Evolutionary conservation across 2,113 vertebrate species (phyloP).

Genomic region (Xenus cinereus): DNA sequence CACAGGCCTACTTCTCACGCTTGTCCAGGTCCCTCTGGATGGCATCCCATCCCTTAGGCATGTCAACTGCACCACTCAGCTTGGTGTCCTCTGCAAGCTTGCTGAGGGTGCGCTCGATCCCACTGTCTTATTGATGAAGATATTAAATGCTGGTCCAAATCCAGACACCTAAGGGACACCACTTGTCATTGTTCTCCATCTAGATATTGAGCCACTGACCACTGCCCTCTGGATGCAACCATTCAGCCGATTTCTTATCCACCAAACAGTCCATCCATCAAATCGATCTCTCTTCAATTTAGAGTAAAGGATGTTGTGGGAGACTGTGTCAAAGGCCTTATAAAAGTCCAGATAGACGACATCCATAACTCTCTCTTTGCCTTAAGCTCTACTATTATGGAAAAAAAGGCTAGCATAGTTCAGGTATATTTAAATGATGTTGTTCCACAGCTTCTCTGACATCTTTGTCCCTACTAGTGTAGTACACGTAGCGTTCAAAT

Average conservation of each 20-base stretch:
- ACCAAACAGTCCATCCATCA: neutral
- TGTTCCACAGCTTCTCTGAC: neutral
- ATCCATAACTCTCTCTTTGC: neutral
- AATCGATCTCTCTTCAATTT: neutral
- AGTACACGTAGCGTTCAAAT: neutral
- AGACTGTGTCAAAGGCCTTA: neutral
- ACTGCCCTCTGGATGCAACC: neutral
- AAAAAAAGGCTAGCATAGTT: neutral
- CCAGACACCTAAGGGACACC: neutral
- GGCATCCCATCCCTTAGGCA: neutral
- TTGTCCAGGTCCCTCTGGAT: neutral
- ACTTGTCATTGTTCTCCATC: neutral
- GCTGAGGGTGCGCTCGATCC: neutral
- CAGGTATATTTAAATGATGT: neutral
- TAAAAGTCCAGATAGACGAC: neutral
- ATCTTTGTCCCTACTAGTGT: neutral
- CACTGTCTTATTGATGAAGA: neutral
- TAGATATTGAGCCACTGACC: neutral
- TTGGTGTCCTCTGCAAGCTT: neutral
- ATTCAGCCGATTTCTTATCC: neutral
- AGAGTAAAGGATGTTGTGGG: neutral
- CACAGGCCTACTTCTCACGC: neutral
- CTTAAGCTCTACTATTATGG: neutral
- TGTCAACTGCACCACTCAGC: neutral
- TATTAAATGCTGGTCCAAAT: neutral